Conservation (phyloP, 2,113 vertebrate genomes). For the Suncus etruscus region DNA sequence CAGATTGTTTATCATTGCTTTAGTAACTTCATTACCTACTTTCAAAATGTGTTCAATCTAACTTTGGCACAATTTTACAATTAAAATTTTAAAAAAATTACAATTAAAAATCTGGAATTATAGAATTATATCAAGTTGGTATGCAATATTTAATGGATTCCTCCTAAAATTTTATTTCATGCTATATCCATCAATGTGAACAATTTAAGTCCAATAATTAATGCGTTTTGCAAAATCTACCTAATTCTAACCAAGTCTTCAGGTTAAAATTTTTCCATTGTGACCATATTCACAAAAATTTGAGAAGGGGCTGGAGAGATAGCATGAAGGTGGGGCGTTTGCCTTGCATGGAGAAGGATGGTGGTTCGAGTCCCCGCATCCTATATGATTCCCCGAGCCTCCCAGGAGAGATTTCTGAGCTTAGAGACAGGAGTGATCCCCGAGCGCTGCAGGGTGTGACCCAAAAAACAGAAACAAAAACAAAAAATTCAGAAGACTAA, state of each 20-base stretch:
- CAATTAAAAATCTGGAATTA: not conserved
- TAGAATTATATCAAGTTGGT: not conserved
- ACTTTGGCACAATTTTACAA: not conserved
- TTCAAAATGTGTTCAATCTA: not conserved
- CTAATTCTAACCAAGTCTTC: not conserved
- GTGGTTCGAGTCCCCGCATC: too few species aligned
- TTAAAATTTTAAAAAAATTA: not conserved
- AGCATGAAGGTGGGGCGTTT: too few species aligned
- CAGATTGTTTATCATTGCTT: not conserved
- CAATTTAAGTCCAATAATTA: not conserved
- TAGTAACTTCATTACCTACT: not conserved
- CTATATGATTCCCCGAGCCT: too few species aligned
- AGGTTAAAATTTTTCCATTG: constrained; percentile 30
- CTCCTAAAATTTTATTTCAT: not conserved
- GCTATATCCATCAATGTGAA: not conserved
- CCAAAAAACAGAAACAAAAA: too few species aligned
- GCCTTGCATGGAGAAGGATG: too few species aligned
- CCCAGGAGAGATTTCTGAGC: too few species aligned
- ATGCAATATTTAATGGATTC: not conserved
- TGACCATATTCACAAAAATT: constrained; percentile 7
- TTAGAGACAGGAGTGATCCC: too few species aligned
- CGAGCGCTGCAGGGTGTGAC: too few species aligned
- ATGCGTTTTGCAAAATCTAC: not conserved
- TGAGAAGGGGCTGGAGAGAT: not conserved
- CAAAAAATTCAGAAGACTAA: not conserved